Conservation (phyloP, 1,140 invertebrate genomes). For the Apis dorsata region DNA sequence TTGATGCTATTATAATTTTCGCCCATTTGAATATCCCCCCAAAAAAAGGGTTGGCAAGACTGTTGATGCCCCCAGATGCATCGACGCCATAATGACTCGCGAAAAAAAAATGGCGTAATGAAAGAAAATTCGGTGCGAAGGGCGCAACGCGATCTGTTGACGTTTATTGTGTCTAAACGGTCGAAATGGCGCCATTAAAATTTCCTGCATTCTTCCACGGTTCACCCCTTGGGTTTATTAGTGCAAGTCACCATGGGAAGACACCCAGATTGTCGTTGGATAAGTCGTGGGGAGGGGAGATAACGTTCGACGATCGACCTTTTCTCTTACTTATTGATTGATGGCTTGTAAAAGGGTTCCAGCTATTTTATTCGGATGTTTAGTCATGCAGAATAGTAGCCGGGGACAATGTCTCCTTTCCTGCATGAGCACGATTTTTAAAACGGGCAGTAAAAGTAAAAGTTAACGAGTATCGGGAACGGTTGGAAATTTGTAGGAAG, state of each 20-base stretch:
- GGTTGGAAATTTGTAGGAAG: background rate
- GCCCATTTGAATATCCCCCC: constrained; percentile 58
- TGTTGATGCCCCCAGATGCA: constrained; percentile 60
- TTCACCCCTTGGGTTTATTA: constrained; percentile 55
- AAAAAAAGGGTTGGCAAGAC: background rate
- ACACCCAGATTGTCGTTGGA: constrained; percentile 41
- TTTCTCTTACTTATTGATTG: constrained; percentile 69
- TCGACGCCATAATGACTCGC: constrained; percentile 67
- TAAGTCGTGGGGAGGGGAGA: background rate
- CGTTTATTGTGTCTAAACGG: constrained; percentile 75
- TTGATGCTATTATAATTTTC: constrained; percentile 61
- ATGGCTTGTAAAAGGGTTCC: constrained; percentile 73
- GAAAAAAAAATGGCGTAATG: constrained; percentile 56
- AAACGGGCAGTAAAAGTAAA: constrained; percentile 14
- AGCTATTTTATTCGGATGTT: constrained; percentile 66
- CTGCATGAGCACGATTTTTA: background rate
- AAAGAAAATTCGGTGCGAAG: constrained; percentile 55
- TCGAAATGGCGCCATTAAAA: constrained; percentile 70
- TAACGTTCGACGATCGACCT: constrained; percentile 48
- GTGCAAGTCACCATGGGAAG: constrained; percentile 70
- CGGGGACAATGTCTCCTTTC: constrained; percentile 39
- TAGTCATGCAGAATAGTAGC: constrained; percentile 72
- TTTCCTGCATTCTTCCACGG: constrained; percentile 55
- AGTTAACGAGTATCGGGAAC: background rate
- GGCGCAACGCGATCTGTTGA: constrained; percentile 68